phyloP scores from a whole-genome alignment of 2,888 invertebrate genomes.

The Rotaria magnacalcarata region DNA sequence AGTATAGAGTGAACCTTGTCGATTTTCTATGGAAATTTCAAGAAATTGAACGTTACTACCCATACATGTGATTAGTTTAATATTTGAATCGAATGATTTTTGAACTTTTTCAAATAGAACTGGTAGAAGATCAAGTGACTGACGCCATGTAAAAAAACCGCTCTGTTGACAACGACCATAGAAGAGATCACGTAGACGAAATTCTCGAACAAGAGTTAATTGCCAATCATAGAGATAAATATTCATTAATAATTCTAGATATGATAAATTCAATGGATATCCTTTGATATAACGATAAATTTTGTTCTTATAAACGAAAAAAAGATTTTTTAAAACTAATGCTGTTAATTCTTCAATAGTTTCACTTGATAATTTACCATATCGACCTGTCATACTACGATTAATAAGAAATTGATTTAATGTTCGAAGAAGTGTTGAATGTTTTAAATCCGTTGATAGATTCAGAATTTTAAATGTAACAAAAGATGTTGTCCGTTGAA shows the following conservation, averaged over 20 bases:
- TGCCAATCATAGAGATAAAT: not conserved
- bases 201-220: not conserved
- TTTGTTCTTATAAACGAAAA: not conserved
- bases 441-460: no score
- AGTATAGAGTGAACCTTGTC: not conserved
- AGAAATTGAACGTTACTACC: not conserved
- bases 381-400: no score
- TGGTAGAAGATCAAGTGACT: not conserved
- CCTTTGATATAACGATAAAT: not conserved
- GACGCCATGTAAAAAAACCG: not conserved
- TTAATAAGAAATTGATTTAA: no score
- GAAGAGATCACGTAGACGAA: not conserved
- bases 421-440: no score
- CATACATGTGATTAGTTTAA: not conserved
- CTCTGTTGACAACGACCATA: not conserved
- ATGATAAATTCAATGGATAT: not conserved
- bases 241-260: not conserved
- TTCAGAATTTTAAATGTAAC: no score
- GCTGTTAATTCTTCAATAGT: not conserved
- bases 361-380: not conserved
- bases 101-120: not conserved
- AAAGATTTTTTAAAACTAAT: no score
- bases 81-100: not conserved
- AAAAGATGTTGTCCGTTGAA: no score
- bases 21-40: not conserved